Conservation (phyloP, 2,113 vertebrate species). For the Lucifuga dentata region DNA sequence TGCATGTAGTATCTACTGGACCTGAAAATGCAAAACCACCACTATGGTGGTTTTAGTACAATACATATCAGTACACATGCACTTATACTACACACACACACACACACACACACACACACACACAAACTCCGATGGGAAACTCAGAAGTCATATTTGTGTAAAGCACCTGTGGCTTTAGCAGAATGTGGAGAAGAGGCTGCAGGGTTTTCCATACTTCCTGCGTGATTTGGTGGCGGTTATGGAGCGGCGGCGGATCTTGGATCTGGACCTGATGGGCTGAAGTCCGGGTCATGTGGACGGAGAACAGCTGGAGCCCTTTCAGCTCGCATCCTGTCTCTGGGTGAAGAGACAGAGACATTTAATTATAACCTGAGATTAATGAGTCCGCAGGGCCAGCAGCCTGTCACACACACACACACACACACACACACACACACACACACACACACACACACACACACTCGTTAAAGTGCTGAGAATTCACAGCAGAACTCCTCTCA, state of each 20-base stretch:
- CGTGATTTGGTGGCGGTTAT: background rate
- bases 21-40: too few species aligned
- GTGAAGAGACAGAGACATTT: constrained; percentile 66
- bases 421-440: constrained; percentile 3
- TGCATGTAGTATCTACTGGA: too few species aligned
- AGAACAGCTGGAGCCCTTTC: constrained; percentile 42
- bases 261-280: constrained; percentile 24
- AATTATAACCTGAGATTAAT: constrained; percentile 73
- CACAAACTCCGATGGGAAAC: background rate
- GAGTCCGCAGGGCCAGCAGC: constrained; percentile 41
- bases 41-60: too few species aligned
- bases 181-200: background rate
- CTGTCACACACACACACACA: too few species aligned
- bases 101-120: too few species aligned
- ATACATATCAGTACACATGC: too few species aligned
- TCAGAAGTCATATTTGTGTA: too few species aligned
- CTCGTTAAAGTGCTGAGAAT: constrained; percentile 35
- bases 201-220: constrained; percentile 12
- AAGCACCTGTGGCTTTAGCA: background rate
- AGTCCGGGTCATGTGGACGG: background rate
- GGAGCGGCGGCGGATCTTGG: constrained; percentile 21
- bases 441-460: background rate
- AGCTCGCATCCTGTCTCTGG: constrained; percentile 48
- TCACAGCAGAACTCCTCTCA: constrained; percentile 22
- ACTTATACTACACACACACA: too few species aligned